Conservation (phyloP, 1,140 invertebrate genomes). For the Apolygus lucorum region DNA sequence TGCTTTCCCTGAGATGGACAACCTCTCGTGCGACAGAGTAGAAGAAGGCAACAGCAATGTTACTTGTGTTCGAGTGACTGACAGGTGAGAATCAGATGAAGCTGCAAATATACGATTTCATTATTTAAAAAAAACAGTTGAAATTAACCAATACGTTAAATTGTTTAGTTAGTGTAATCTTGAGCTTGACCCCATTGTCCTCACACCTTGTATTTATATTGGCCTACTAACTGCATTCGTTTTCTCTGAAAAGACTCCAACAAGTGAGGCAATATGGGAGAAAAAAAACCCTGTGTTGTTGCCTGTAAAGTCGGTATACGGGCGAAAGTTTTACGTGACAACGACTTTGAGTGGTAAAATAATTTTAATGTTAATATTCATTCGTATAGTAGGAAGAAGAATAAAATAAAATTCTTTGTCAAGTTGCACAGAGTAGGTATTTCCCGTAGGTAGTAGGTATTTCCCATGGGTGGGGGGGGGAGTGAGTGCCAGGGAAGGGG, state of each 20-base stretch:
- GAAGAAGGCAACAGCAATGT: constrained; percentile 5
- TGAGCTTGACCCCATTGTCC: neutral
- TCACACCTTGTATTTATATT: neutral
- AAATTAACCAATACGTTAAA: neutral
- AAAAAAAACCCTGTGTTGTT: too few relatives aligned
- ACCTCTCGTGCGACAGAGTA: neutral
- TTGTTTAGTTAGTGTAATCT: neutral
- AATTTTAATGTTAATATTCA: too few relatives aligned
- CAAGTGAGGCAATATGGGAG: neutral
- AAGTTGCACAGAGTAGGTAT: too few relatives aligned
- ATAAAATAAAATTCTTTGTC: too few relatives aligned
- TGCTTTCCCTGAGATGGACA: neutral
- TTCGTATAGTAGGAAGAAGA: too few relatives aligned
- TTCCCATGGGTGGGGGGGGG: too few relatives aligned
- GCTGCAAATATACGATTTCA: neutral
- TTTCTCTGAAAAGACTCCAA: neutral
- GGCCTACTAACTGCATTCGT: neutral
- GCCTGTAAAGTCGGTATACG: too few relatives aligned
- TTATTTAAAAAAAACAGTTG: neutral
- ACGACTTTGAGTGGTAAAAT: too few relatives aligned
- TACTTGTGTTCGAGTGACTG: neutral
- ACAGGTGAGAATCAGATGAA: neutral
- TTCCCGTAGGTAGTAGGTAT: too few relatives aligned
- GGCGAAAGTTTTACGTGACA: too few relatives aligned
- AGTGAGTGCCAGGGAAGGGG: too few relatives aligned